Base-by-base conservation (phyloP, 2,888 invertebrate genomes). In the Melikaiella ostensackeni region DNA sequence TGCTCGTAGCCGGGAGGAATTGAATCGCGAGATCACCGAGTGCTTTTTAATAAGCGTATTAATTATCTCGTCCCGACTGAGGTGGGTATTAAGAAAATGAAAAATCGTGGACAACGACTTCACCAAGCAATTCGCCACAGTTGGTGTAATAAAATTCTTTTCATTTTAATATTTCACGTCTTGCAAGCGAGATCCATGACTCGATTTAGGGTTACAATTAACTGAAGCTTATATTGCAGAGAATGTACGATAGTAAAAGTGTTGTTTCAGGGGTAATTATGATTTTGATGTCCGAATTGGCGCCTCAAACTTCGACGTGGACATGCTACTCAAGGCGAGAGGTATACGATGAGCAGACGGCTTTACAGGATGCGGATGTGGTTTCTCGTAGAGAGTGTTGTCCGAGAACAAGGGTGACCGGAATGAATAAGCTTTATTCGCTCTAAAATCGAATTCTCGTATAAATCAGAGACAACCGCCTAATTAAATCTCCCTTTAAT, bases 351-450 rank as follows among this genome's bases (percentile, higher is more conserved):
- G 30, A 7, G n/a, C 21, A 63, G 63, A 63, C 63, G 13, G 21
- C 35, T 63, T 63, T 63, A 63, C 63, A 63, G 63, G 63, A 63
- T 35, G 63, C 63, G 63, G 35, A 35, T 35, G 63, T 35, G 63
- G 13, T 35, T 35, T 63, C 61, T 63, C 35, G 21, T 35, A 63
- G 63, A 63, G 63, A 63, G 35, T 21, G 63, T 35, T 35, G 63
- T 63, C 35, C 35, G 63, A 63, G 35, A 63, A 63, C 13, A 63
- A 63, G 63, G 63, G 63, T n/a, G 35, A 21, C 35, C 35, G 11
- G 4, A 35, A 21, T 38, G 35, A 35, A 63, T n/a, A 21, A 63
- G n/a, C 21, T 63, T 63, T 63, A 35, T 35, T 63, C 13, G 9
- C 63, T 11, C 63, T 63, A 21, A 35, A 38, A 63, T 35, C 35